These are phyloP conservation scores for Trissolcus japonicus DNA, from an alignment of 2,888 invertebrate genomes.

Conservation along the genomic window DNA sequence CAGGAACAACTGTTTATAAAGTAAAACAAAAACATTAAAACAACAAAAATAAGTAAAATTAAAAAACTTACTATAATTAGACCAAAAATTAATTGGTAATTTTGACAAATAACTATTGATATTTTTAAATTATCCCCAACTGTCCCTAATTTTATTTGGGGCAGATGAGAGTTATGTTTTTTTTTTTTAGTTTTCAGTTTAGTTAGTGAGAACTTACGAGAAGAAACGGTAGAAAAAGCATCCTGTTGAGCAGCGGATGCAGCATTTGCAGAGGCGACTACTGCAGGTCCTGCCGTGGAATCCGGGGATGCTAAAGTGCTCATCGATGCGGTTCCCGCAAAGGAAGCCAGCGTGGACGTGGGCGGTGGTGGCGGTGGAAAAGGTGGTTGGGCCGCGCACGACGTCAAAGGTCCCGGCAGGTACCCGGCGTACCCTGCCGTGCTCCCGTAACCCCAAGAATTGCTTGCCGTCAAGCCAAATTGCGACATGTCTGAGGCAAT, in stretches of 20 bases:
- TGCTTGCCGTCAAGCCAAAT: conserved; percentile 89
- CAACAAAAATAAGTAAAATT: too few species aligned
- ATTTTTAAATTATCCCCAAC: too few species aligned
- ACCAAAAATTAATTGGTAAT: too few species aligned
- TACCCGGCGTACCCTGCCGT: conserved; percentile 92
- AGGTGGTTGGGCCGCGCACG: conserved; percentile 82
- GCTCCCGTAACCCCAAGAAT: conserved; percentile 92
- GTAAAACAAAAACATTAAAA: too few species aligned
- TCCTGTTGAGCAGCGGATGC: conserved; percentile 71
- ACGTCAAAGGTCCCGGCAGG: conserved; percentile 83
- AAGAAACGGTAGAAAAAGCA: conserved; percentile 72
- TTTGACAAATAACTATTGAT: too few species aligned
- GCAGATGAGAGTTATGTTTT: too few species aligned
- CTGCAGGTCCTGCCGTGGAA: conserved; percentile 71
- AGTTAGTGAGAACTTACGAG: conserved; percentile 65
- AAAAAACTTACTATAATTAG: too few species aligned
- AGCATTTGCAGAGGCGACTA: conserved; percentile 67
- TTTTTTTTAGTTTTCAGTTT: too few species aligned
- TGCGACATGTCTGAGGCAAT: conserved; percentile 86
- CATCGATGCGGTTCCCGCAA: conserved; percentile 70
- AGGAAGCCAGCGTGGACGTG: conserved; percentile 69
- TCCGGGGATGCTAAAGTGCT: conserved; percentile 68
- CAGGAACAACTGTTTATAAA: conserved; percentile 78
- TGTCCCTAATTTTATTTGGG: too few species aligned
- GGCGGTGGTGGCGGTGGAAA: conserved; percentile 72